Evolutionary conservation across 2,888 invertebrate genomes (phyloP).

Genomic region (Lasioglossum villosulum): DNA sequence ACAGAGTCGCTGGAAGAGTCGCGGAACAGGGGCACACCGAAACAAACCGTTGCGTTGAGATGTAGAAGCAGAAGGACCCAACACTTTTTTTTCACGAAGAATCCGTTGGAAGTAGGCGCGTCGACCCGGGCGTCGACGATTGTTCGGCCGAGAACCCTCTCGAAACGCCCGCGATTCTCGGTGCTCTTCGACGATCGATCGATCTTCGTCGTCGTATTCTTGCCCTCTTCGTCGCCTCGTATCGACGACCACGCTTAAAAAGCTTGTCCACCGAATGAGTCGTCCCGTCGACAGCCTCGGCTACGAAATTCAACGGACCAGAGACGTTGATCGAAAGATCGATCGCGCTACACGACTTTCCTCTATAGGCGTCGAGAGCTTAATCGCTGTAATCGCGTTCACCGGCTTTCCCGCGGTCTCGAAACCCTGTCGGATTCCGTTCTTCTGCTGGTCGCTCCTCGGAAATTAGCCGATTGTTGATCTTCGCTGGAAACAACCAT

Average conservation of each 20-base stretch:
- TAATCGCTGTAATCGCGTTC: slow-evolving; percentile 40
- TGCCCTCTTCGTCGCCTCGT: background rate
- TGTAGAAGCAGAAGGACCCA: background rate
- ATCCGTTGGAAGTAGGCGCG: background rate
- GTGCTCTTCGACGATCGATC: slow-evolving; percentile 29
- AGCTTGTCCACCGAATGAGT: slow-evolving; percentile 35
- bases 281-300: slow-evolving; percentile 4
- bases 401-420: background rate
- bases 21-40: background rate
- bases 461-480: background rate
- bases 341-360: slow-evolving; percentile 33
- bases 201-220: background rate
- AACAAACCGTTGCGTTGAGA: background rate
- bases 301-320: slow-evolving; percentile 35
- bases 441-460: background rate
- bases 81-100: background rate
- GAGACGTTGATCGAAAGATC: slow-evolving; percentile 60
- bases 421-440: no score
- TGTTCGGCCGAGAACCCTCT: background rate
- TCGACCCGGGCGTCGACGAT: background rate
- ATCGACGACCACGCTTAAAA: slow-evolving; percentile 18
- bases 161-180: slow-evolving; percentile 10
- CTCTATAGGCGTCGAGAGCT: slow-evolving; percentile 43
- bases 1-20: background rate
- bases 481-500: background rate